Evolutionary conservation across 2,113 vertebrate genomes (phyloP).

Genomic region (Nipponia nippon): DNA sequence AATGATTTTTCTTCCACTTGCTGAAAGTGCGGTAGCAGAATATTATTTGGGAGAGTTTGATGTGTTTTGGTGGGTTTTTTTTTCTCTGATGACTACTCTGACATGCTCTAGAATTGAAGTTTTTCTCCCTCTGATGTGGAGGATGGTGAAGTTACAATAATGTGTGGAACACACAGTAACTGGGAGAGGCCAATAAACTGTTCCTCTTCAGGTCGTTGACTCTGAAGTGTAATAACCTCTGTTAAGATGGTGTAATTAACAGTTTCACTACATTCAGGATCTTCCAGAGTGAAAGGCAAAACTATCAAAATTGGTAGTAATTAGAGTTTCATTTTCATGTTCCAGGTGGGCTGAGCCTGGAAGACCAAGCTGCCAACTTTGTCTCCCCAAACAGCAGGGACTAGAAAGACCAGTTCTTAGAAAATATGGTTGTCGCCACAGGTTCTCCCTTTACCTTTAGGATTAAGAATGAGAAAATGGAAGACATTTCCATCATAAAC

Average conservation of each 20-base stretch:
- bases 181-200: not conserved
- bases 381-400: not conserved
- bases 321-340: not conserved
- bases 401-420: not conserved
- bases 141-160: not conserved
- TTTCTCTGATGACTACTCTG: not conserved
- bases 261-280: not conserved
- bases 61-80: not conserved
- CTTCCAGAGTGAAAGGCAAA: not conserved
- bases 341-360: not conserved
- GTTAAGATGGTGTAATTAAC: not conserved
- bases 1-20: not conserved
- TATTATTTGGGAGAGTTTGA: not conserved
- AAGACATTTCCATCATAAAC: not conserved
- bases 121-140: not conserved
- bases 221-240: not conserved
- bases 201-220: not conserved
- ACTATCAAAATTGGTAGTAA: not conserved
- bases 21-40: not conserved
- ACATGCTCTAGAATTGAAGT: rapidly evolving
- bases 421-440: not conserved
- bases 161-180: not conserved
- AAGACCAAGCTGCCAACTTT: not conserved
- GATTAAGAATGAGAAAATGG: not conserved
- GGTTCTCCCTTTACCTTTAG: not conserved